phyloP scores from a whole-genome alignment of 2,797 vertebrate species.

The Salmo trutta region DNA sequence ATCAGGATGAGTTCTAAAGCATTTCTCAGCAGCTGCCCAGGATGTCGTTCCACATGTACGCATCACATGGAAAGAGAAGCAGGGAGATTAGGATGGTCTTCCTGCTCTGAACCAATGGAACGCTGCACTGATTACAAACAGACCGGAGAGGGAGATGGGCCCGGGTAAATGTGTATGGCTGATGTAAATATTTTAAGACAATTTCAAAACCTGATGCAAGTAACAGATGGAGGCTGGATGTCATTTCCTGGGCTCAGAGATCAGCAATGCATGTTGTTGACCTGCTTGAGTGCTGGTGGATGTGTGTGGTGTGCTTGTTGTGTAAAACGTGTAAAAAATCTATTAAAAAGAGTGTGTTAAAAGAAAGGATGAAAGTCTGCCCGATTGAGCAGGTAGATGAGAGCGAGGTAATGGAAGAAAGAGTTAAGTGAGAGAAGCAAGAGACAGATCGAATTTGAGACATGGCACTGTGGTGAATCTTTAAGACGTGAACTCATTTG shows the following conservation, averaged over 20 bases:
- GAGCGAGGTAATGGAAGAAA: neutral
- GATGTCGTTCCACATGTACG: neutral
- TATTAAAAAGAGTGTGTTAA: neutral
- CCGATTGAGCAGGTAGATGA: conserved; percentile 11
- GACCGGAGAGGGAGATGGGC: conserved; percentile 5
- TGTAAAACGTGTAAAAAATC: neutral
- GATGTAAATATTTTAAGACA: conserved; percentile 35
- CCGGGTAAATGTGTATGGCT: conserved; percentile 26
- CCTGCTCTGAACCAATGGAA: neutral
- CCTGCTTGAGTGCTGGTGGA: conserved; percentile 21
- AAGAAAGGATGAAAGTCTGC: conserved; percentile 7
- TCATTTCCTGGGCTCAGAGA: conserved; percentile 16
- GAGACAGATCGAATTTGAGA: conserved; percentile 15
- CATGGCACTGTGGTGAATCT: conserved; percentile 37
- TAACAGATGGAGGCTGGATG: conserved; percentile 15
- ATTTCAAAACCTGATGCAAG: conserved; percentile 17
- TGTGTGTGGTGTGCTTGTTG: conserved; percentile 13
- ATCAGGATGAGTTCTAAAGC: neutral
- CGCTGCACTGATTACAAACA: conserved; percentile 11
- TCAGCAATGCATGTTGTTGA: conserved; percentile 15
- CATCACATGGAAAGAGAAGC: neutral
- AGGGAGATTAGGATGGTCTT: neutral
- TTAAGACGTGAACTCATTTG: conserved; percentile 24
- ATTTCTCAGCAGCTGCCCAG: neutral
- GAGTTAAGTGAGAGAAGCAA: too few relatives aligned